Evolutionary conservation across 37 sponge, comb jelly and placozoan species (phyloP).

Genomic region (Petrosia ficiformis): DNA sequence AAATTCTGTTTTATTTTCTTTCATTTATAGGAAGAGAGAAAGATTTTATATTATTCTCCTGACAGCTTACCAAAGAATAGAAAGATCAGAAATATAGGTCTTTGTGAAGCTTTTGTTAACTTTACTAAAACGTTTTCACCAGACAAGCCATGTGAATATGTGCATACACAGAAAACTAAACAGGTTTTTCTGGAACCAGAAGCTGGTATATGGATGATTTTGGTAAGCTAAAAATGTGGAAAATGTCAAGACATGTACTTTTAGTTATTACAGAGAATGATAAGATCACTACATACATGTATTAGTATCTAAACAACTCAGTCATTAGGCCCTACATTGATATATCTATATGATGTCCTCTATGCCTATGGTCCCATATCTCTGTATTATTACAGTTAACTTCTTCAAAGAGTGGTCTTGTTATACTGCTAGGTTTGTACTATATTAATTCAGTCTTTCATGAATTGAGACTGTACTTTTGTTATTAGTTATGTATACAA

Average conservation of each 20-base stretch:
- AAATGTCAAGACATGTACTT: too few species aligned
- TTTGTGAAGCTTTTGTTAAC: constrained; percentile 83
- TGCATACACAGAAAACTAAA: constrained; percentile 61
- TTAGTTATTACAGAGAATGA: not conserved
- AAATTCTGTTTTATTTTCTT: not conserved
- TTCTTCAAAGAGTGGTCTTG: too few species aligned
- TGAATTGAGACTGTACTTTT: too few species aligned
- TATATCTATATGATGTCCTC: too few species aligned
- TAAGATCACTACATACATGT: too few species aligned
- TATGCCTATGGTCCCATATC: too few species aligned
- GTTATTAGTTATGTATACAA: too few species aligned
- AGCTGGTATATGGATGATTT: constrained; percentile 82
- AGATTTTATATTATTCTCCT: constrained; percentile 80
- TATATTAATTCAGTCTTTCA: too few species aligned
- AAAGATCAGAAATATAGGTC: constrained; percentile 78
- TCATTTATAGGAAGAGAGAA: constrained; percentile 71
- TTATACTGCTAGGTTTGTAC: too few species aligned
- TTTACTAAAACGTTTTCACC: constrained; percentile 79
- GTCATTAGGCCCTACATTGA: too few species aligned
- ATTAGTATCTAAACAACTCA: too few species aligned
- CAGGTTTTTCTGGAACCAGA: constrained; percentile 84
- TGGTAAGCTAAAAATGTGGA: constrained; percentile 39
- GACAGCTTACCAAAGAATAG: constrained; percentile 57
- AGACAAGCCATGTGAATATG: constrained; percentile 60
- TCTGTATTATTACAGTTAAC: too few species aligned